Evolutionary conservation across 1,140 invertebrate genomes (phyloP), one percentile per base, ranked within the genome.

Genomic region (Lysiphlebus fabarum): DNA sequence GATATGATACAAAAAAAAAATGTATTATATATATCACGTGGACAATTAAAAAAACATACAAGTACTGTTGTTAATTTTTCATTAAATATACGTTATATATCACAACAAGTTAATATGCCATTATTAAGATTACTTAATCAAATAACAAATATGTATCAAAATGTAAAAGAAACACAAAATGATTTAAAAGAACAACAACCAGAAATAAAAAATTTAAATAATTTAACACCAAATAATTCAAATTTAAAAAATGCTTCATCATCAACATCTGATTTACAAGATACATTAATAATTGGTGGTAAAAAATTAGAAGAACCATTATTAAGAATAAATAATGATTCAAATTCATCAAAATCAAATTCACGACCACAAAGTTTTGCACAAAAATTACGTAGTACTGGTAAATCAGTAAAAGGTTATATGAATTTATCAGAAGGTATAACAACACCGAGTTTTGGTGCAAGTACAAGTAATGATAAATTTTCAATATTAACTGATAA

Each of bases 101-200:
- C 90, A 56, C 93, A 95, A 70, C 90, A 93, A 78, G 91, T 95
- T 7, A 98, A 98, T 72, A 97, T 98, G 94, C 94, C 95, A 0
- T 77, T 99, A 41, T 76, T 99, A 26, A 81, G 96, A 56, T 82
- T 99, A 26, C 81, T 98, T 42, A 94, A 98, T 82, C 96, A 99
- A 80, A 95, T 99, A 64, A 92, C 90, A 64, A 96, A 95, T 62
- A 96, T 98, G 93, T 96, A 97, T 78, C 92, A 95, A 76, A 98
- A 97, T 79, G 93, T 96, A 5, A 93, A 95, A 70, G 92, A 96
- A 70, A 96, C 95, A 2, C 90, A 94, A 72, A 88, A 90, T 67
- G 93, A 96, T 67, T 81, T 98, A 50, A 89, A 86, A 68, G 89
- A 86, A 62, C 90, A 89, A 63, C 85, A 86, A 36, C 71, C 73